phyloP scores from a whole-genome alignment of 2,113 vertebrate species.

The Pelodiscus sinensis region DNA sequence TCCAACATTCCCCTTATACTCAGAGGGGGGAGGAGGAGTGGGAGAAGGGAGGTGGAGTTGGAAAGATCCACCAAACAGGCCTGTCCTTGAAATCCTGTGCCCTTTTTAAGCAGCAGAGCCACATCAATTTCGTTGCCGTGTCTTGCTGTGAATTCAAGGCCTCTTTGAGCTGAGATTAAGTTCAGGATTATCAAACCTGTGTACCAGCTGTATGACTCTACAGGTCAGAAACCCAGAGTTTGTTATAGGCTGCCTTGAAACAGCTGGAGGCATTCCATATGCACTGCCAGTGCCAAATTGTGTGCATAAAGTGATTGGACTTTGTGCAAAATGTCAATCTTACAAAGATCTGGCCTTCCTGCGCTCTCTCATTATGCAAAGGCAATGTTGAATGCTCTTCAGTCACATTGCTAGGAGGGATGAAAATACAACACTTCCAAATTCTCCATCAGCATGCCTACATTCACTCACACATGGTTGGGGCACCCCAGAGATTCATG shows the following conservation, averaged over 20 bases:
- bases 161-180: not conserved
- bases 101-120: not conserved
- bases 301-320: not conserved
- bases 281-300: not conserved
- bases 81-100: not conserved
- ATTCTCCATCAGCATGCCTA: not conserved
- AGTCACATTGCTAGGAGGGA: not conserved
- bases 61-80: not conserved
- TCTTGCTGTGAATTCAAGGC: not conserved
- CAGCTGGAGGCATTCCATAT: not conserved
- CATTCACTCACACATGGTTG: too few species aligned
- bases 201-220: not conserved
- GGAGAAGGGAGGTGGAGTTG: not conserved
- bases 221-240: not conserved
- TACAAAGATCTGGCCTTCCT: not conserved
- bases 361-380: not conserved
- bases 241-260: not conserved
- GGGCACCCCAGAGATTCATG: not conserved
- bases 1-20: not conserved
- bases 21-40: too few species aligned
- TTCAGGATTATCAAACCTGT: not conserved
- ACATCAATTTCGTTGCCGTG: not conserved
- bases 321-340: not conserved
- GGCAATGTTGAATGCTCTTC: not conserved
- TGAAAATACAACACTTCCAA: not conserved